Evolutionary conservation across 2,113 vertebrate genomes (phyloP).

Genomic region (Progne subis): DNA sequence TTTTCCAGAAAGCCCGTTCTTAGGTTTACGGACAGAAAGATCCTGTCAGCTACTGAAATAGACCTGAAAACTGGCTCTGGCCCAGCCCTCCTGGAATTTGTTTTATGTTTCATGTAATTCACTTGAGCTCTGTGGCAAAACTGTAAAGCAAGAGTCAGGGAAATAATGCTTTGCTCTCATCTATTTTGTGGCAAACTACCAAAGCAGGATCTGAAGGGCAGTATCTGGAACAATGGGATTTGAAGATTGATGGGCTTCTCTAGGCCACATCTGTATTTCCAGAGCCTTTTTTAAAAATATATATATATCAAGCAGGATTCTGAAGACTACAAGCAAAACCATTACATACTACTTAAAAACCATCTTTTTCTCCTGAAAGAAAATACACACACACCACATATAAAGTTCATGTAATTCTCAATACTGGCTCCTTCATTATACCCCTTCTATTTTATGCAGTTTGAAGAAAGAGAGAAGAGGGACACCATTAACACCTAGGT

Average conservation of each 20-base stretch:
- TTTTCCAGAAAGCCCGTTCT: neutral
- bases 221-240: neutral
- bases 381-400: neutral
- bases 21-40: neutral
- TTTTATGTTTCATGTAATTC: neutral
- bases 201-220: neutral
- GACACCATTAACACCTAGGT: neutral
- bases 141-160: neutral
- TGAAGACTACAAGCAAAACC: neutral
- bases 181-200: neutral
- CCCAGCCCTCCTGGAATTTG: neutral
- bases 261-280: neutral
- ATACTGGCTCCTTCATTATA: neutral
- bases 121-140: neutral
- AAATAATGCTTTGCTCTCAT: neutral
- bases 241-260: neutral
- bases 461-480: neutral
- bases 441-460: neutral
- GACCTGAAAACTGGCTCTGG: neutral
- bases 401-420: neutral
- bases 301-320: neutral
- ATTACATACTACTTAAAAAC: neutral
- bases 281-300: neutral
- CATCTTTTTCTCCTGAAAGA: neutral
- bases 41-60: constrained; percentile 9